phyloP scores from a whole-genome alignment of 1,140 invertebrate species.

The Forficula auricularia region DNA sequence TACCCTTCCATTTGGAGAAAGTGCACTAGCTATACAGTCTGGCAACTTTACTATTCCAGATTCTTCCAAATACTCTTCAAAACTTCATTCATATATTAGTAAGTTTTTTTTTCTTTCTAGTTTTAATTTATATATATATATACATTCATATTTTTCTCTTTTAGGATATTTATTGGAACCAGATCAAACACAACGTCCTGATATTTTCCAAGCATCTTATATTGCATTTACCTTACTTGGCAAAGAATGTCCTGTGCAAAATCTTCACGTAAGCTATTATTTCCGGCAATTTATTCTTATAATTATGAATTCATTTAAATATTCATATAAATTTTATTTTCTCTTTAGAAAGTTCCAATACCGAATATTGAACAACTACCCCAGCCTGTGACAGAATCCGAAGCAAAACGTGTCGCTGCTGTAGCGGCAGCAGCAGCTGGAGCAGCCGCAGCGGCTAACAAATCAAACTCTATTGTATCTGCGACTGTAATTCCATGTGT shows the following conservation, averaged over 20 bases:
- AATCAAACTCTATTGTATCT: slow-evolving; percentile 16
- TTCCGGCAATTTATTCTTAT: no score
- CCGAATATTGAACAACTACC: slow-evolving; percentile 47
- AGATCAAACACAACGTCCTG: slow-evolving; percentile 63
- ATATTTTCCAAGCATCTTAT: slow-evolving; percentile 75
- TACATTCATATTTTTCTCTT: slow-evolving; percentile 19
- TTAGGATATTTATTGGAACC: slow-evolving; percentile 70
- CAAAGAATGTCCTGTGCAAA: slow-evolving; percentile 62
- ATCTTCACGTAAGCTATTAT: slow-evolving; percentile 54
- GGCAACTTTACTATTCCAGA: slow-evolving; percentile 78
- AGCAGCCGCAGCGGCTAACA: slow-evolving; percentile 12
- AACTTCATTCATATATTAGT: slow-evolving; percentile 32
- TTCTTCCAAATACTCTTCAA: slow-evolving; percentile 49
- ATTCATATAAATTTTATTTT: no score
- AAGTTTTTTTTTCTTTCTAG: slow-evolving; percentile 24
- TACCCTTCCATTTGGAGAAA: slow-evolving; percentile 82
- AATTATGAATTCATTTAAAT: no score
- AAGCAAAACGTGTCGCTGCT: slow-evolving; percentile 38
- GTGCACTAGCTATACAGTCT: slow-evolving; percentile 80
- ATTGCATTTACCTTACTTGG: slow-evolving; percentile 56
- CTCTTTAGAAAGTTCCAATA: slow-evolving; percentile 38
- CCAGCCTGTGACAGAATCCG: slow-evolving; percentile 42
- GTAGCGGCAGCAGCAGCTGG: slow-evolving; percentile 29
- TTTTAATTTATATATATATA: slow-evolving; percentile 4
- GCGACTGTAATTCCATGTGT: slow-evolving; percentile 31